Base-by-base conservation (phyloP, 2,113 vertebrate genomes). In the Columba livia region DNA sequence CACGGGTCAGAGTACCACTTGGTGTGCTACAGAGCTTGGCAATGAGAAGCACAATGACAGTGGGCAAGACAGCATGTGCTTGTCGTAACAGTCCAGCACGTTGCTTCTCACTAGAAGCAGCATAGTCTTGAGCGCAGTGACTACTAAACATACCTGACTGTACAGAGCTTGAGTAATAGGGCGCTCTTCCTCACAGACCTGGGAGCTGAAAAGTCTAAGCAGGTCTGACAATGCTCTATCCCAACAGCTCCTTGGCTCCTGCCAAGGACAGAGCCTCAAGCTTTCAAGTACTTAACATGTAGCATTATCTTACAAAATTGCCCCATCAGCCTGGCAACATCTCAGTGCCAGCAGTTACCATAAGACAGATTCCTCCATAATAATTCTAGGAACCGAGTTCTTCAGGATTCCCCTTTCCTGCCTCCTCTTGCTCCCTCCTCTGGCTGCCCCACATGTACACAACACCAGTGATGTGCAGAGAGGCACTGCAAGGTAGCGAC, bases 401-500 rank as follows among this genome's bases (percentile, higher is more conserved):
- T 40, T 75, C 29, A 36, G 85, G 34, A 84, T 67, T 61, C 8
- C 44, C 36, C 66, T 89, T 91, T 69, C 72, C 73, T 79, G 73
- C 64, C 62, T 70, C 66, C 60, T 71, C 36, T 56, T n/a, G 36
- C 51, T 85, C 80, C 74, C 64, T 95, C 44, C 42, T 65, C 69
- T 69, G 66, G 74, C 65, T 86, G 66, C 57, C 84, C 80, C 51
- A 60, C 40, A 75, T 17, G 34, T 50, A 62, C 25, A 54, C 20
- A 67, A 1, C 64, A 70, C 31, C 47, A 88, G 77, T 78, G 80
- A 84, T 6, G 7, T 3, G 5, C 47, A 79, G 50, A 79, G 73
- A 93, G 44, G 87, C 72, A 89, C 47, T 70, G 91, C 80, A 66
- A 21, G 44, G 87, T 67, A 96, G 36, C 90, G 70, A 93, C 66